Evolutionary conservation across 2,888 invertebrate species (phyloP), one percentile per base, ranked within the genome.

Genomic region (Leucophenga montana): DNA sequence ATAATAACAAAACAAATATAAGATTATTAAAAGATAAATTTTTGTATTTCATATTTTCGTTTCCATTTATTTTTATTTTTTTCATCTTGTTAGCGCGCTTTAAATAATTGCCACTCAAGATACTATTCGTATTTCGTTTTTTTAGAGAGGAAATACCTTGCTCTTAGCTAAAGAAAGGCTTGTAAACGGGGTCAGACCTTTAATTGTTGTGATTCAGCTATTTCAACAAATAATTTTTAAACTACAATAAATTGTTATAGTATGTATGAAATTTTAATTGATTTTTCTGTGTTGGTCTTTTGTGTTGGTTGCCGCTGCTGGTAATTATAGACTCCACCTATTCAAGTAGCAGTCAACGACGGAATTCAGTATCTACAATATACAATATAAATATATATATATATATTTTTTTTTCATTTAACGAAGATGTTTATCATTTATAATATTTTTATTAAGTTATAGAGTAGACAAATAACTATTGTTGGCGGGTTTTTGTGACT

Each of bases 171-270:
- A 46, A 44, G 16, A 50, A 65, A 50, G 71, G 80, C 80, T 84
- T 75, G 70, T 73, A 72, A 71, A 70, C 68, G 73, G 67, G 73
- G 75, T 75, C 75, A 75, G 73, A 67, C 75, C 76, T 77, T 75
- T 86, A 86, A 86, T 86, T 85, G 85, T 78, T 70, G 77, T 86
- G 85, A 86, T 79, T 85, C 87, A 86, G 85, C 87, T 83, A 85
- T 82, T 85, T 81, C 72, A 46, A 16, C 54, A 68, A 46, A 48
- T 18, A 46, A 27, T 48, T 46, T 54, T 56, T 50, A 16, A 16
- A 50, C 39, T 39, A 50, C 16, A 50, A 50, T 11, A 50, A 50
- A 39, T 50, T n/a, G 6, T 16, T 50, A 50, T 16, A n/a, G n/a
- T n/a, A n/a, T 50, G 50, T 8, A 50, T 50, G 13, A 16, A 50